Conservation (phyloP, 2,113 vertebrate genomes). For the Dicrurus megarhynchus region DNA sequence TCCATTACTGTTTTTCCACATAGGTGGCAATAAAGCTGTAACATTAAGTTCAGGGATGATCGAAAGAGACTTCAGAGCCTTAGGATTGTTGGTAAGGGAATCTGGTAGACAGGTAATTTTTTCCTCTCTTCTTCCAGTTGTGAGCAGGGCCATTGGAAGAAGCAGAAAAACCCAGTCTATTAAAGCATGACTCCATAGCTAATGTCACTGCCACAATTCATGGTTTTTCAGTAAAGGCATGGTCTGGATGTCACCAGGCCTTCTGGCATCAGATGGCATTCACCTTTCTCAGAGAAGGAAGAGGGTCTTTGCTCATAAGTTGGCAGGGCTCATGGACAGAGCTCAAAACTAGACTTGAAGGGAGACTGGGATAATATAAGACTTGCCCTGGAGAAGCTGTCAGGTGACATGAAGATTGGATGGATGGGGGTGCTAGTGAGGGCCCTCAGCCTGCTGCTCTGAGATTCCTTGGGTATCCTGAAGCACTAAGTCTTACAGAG, state of each 20-base stretch:
- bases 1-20: background rate
- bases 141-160: background rate
- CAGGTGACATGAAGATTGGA: background rate
- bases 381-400: background rate
- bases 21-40: background rate
- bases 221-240: background rate
- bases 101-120: background rate
- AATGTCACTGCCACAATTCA: background rate
- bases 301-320: background rate
- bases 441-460: background rate
- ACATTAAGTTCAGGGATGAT: background rate
- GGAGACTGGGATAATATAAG: background rate
- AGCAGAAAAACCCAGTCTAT: background rate
- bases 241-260: background rate
- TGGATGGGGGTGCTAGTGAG: background rate
- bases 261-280: background rate
- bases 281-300: background rate
- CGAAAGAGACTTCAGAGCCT: background rate
- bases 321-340: background rate
- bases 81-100: background rate
- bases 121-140: background rate
- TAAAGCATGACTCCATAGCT: accelerated
- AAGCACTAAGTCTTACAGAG: background rate
- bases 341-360: background rate
- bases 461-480: background rate